phyloP scores from a whole-genome alignment of 2,888 invertebrate genomes.

The Petrolisthes cinctipes region DNA sequence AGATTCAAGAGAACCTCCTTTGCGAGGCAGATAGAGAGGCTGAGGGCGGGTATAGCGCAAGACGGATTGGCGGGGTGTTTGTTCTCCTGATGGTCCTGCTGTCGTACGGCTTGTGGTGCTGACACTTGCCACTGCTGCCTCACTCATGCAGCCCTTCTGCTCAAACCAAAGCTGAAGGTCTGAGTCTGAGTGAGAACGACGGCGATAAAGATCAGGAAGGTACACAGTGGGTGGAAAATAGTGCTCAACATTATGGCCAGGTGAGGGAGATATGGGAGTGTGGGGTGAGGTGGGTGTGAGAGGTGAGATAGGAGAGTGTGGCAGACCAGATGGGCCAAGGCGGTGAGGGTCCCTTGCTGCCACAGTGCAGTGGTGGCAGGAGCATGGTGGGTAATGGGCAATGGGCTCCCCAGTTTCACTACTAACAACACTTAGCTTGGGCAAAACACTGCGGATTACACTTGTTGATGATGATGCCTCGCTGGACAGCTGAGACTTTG shows the following conservation, averaged over 20 bases:
- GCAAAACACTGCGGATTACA: constrained; percentile 54
- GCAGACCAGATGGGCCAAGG: constrained; percentile 69
- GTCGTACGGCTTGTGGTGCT: constrained; percentile 37
- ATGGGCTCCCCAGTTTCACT: constrained; percentile 54
- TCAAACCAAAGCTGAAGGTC: constrained; percentile 71
- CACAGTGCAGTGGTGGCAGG: constrained; percentile 67
- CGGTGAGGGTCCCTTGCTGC: constrained; percentile 64
- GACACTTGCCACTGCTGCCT: constrained; percentile 41
- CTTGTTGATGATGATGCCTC: constrained; percentile 35
- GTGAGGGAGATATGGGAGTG: constrained; percentile 66
- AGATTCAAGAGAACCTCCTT: constrained; percentile 73
- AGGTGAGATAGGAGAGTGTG: constrained; percentile 69
- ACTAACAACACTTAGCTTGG: constrained; percentile 63
- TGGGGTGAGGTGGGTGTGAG: constrained; percentile 67
- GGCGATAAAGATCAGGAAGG: constrained; percentile 75
- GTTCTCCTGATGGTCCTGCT: constrained; percentile 44
- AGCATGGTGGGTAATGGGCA: constrained; percentile 69
- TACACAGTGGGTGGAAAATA: constrained; percentile 68
- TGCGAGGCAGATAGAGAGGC: constrained; percentile 69
- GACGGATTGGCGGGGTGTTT: constrained; percentile 59
- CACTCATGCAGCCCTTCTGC: constrained; percentile 46
- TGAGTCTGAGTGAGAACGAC: constrained; percentile 78
- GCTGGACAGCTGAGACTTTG: constrained; percentile 46
- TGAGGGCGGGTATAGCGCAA: constrained; percentile 69
- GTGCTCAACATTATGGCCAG: constrained; percentile 63